Evolutionary conservation across 2,797 vertebrate species (phyloP).

Genomic region (Neosilurus hyrtlii): DNA sequence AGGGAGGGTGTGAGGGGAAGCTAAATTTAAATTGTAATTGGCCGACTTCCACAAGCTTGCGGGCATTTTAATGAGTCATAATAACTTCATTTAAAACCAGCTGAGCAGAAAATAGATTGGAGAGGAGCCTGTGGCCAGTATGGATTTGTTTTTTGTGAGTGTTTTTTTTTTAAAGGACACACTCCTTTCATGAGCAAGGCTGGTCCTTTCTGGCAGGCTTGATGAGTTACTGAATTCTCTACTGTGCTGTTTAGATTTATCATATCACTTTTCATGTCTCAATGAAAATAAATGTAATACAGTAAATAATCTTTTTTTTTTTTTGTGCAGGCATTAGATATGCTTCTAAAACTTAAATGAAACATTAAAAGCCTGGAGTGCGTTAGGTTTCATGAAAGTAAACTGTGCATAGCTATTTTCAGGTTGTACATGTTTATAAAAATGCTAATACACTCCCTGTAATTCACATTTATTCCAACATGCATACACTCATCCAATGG

Average conservation of each 20-base stretch:
- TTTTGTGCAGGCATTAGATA: neutral
- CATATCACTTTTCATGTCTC: slow-evolving; percentile 43
- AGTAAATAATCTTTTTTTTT: neutral
- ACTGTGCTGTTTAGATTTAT: slow-evolving; percentile 43
- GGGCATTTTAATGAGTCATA: slow-evolving; percentile 99
- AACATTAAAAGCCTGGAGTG: neutral
- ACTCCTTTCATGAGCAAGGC: slow-evolving; percentile 73
- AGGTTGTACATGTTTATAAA: neutral
- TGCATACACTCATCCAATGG: no score
- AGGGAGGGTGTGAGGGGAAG: slow-evolving; percentile 70
- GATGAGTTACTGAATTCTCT: slow-evolving; percentile 70
- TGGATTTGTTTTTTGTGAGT: slow-evolving; percentile 80
- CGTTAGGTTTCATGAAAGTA: neutral
- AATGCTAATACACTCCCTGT: no score
- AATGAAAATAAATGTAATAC: neutral
- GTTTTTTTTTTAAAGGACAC: slow-evolving; percentile 62
- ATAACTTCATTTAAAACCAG: slow-evolving; percentile 99
- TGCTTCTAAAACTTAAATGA: neutral
- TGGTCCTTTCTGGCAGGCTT: slow-evolving; percentile 58
- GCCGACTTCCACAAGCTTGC: slow-evolving; percentile 99
- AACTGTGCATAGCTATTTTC: neutral
- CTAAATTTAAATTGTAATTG: slow-evolving; percentile 99
- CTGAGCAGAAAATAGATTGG: slow-evolving; percentile 99
- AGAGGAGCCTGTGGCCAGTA: slow-evolving; percentile 98
- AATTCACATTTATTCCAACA: no score